Conservation (phyloP, 2,113 vertebrate genomes). For the Junco hyemalis region DNA sequence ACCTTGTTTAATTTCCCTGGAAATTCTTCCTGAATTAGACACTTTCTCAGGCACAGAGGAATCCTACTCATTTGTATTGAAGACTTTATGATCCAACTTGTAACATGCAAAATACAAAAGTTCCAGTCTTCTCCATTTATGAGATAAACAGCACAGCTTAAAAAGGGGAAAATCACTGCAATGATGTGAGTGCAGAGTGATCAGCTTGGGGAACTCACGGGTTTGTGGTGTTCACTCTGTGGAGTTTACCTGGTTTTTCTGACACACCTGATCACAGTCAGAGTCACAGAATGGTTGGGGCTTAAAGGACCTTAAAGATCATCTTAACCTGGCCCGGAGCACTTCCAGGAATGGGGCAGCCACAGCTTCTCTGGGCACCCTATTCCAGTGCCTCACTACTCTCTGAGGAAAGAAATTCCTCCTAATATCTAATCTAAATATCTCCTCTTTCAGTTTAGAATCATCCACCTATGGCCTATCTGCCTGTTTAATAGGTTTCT, state of each 20-base stretch:
- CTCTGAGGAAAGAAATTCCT: not conserved
- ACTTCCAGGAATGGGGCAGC: not conserved
- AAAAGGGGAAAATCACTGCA: not conserved
- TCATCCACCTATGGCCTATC: not conserved
- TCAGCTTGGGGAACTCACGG: not conserved
- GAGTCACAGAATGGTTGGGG: not conserved
- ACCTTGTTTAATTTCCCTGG: not conserved
- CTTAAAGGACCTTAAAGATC: not conserved
- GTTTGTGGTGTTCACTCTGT: not conserved
- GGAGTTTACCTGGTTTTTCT: not conserved
- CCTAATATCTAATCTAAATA: not conserved
- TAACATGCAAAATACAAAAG: not conserved
- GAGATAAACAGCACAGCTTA: not conserved
- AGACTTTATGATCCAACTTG: not conserved
- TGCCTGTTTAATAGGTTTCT: not conserved
- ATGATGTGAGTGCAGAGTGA: not conserved
- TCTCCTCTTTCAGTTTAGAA: not conserved
- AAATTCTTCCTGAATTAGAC: not conserved
- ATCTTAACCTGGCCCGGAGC: not conserved
- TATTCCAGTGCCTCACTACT: accelerated
- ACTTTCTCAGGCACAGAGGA: not conserved
- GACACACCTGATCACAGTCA: not conserved
- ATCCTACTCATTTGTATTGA: not conserved
- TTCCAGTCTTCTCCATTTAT: not conserved
- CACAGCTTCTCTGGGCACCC: not conserved